A percentile compares a stretch with the other conserved stretches of the same genome.
Conservation (phyloP, 2,888 invertebrate genomes). For the Apotomis betuletana region DNA sequence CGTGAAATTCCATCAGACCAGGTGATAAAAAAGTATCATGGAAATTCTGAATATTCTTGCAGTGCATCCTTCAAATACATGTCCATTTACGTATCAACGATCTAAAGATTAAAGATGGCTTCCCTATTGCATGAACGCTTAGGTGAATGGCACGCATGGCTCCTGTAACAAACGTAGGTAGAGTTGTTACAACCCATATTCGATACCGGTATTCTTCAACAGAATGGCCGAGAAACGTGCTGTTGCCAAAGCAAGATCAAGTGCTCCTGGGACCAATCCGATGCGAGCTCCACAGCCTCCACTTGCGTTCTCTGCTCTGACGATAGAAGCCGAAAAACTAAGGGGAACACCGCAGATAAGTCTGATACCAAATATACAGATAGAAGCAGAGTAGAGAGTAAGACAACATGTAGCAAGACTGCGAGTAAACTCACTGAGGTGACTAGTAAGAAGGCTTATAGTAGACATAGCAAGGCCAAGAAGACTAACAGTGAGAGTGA, state of each 20-base stretch:
- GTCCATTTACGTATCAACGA: not conserved
- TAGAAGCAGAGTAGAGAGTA: constrained; percentile 41
- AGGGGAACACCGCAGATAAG: constrained; percentile 42
- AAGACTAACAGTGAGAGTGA: constrained; percentile 55
- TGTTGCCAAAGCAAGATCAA: constrained; percentile 60
- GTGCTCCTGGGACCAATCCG: constrained; percentile 59
- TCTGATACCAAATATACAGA: constrained; percentile 56
- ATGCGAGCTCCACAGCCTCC: constrained; percentile 68
- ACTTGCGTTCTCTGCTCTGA: constrained; percentile 72
- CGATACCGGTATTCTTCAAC: constrained; percentile 64
- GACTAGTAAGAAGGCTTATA: constrained; percentile 26
- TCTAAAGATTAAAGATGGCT: constrained; percentile 8
- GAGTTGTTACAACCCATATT: constrained; percentile 54
- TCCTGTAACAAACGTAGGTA: constrained; percentile 47
- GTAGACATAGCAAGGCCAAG: constrained; percentile 56
- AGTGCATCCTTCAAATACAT: not conserved
- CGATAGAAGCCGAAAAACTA: constrained; percentile 48
- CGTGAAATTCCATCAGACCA: no score
- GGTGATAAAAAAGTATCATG: not conserved
- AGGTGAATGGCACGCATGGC: constrained; percentile 41
- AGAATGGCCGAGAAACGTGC: constrained; percentile 68
- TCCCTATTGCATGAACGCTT: constrained; percentile 24
- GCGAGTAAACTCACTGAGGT: constrained; percentile 23
- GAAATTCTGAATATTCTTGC: not conserved
- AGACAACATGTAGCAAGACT: constrained; percentile 51